Evolutionary conservation across 1,140 invertebrate genomes (phyloP).

Genomic region (Littorina saxatilis): DNA sequence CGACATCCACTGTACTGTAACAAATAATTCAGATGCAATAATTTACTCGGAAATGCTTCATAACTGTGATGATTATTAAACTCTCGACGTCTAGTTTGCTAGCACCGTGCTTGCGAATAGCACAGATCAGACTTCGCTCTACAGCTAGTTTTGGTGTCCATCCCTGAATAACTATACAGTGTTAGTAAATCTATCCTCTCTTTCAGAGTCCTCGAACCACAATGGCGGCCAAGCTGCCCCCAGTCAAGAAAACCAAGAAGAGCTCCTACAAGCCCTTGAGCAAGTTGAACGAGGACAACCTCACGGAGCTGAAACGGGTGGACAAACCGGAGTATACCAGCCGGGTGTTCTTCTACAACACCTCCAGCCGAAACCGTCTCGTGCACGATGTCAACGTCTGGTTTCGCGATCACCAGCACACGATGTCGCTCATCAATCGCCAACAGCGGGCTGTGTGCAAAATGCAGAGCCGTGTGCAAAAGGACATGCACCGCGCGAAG

Average conservation of each 20-base stretch:
- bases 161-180: too few relatives aligned
- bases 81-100: too few relatives aligned
- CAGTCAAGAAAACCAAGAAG: constrained; percentile 13
- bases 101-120: too few relatives aligned
- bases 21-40: too few relatives aligned
- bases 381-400: constrained; percentile 3
- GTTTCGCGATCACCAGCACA: constrained; percentile 18
- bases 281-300: constrained; percentile 28
- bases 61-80: too few relatives aligned
- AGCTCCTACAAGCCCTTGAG: constrained; percentile 15
- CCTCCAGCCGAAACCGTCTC: neutral
- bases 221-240: neutral
- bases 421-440: neutral
- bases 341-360: constrained; percentile 25
- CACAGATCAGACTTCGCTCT: too few relatives aligned
- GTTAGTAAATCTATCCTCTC: too few relatives aligned
- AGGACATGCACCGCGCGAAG: constrained; percentile 9
- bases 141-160: too few relatives aligned
- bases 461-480: constrained; percentile 4
- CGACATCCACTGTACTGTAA: too few relatives aligned
- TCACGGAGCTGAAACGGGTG: neutral
- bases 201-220: too few relatives aligned
- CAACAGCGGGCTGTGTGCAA: constrained; percentile 24
- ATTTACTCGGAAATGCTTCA: too few relatives aligned
- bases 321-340: constrained; percentile 20